Base-by-base conservation (phyloP, 2,888 invertebrate genomes). In the Hoplodrina blanda region DNA sequence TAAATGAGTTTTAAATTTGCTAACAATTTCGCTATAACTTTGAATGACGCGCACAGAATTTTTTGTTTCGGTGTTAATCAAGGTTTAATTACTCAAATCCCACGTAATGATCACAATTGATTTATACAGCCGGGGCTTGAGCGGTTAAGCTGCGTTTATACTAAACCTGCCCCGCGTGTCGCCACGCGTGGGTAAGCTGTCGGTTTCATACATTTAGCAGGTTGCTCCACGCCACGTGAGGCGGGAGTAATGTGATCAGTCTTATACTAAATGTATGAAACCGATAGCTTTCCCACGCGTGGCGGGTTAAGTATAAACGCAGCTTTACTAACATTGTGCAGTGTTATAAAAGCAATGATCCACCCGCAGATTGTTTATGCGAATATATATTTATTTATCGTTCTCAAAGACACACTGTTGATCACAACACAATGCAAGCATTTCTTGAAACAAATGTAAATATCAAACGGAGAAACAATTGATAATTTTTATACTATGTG, bases 401-500 rank as follows among this genome's bases (percentile, higher is more conserved):
- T 72, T 73, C 78, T 64, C 62, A 57, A 61, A 65, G 54, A 70
- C 69, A 76, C 66, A 69, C 72, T 75, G 71, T 77, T 62, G 62
- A 59, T 83, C 73, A 73, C 69, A 73, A 73, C 77, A 74, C 78
- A 80, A 70, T 73, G 77, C 73, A 67, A 68, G 55, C 76, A 73
- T 75, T 75, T 74, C 74, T 76, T 75, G 59, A 81, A 78, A 83
- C 66, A 73, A 70, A 75, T 93, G 92, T 93, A 92, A 89, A 92
- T 92, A 91, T 85, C 52, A 78, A 88, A 85, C 87, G 81, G 87
- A 86, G 86, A 87, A 88, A 86, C 84, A 88, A 89, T 87, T 89
- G 87, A 81, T 81, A 72, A 76, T 86, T 91, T 90, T 90, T 90
- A 91, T 91, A 89, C 88, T 92, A 89, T 93, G 91, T 88, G 89